These are phyloP conservation scores for Mesitornis unicolor DNA, from an alignment of 2,113 vertebrate species.

Conservation along the genomic window DNA sequence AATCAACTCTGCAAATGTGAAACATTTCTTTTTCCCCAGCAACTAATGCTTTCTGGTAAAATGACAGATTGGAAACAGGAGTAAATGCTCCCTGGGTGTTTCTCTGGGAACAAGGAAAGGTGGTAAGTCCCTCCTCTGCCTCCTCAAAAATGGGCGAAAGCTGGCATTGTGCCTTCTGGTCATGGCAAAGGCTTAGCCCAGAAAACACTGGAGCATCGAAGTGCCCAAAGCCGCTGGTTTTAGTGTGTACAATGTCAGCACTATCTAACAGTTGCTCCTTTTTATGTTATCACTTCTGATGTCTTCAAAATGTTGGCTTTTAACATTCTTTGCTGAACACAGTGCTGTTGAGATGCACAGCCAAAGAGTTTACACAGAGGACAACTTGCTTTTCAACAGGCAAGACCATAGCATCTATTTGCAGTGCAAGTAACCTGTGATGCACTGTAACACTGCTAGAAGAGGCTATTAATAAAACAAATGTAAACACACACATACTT, in stretches of 20 bases:
- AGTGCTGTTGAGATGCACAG: background rate
- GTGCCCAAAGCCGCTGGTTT: background rate
- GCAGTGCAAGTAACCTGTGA: background rate
- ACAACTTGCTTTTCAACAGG: background rate
- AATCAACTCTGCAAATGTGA: background rate
- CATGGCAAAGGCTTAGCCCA: background rate
- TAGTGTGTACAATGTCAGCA: background rate
- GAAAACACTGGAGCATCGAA: rapidly evolving
- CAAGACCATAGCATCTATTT: background rate
- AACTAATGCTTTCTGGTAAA: background rate
- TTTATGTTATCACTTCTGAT: background rate
- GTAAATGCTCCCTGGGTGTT: background rate
- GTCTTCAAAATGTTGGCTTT: background rate
- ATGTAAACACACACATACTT: background rate
- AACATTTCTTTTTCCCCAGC: background rate
- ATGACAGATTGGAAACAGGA: background rate
- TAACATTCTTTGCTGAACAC: background rate
- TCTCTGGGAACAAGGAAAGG: background rate
- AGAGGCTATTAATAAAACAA: background rate
- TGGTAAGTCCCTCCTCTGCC: background rate
- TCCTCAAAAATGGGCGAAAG: background rate
- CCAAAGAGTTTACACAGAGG: background rate
- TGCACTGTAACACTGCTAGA: background rate
- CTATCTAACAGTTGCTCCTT: background rate
- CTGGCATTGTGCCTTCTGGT: background rate